Evolutionary conservation across 2,113 vertebrate species (phyloP).

Genomic region (Phycodurus eques): DNA sequence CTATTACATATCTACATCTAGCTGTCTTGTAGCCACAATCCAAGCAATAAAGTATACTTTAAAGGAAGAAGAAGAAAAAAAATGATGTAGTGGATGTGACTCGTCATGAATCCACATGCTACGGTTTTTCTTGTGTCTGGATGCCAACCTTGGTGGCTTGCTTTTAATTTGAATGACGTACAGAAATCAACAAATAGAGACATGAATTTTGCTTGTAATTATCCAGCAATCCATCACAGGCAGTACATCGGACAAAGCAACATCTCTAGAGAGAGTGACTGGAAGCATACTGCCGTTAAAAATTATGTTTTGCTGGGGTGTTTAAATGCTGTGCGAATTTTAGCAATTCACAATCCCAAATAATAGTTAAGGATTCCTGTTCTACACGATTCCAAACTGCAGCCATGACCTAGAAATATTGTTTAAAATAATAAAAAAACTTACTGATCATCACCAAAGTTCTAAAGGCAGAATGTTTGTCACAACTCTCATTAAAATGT

Average conservation of each 20-base stretch:
- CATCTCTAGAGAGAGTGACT: background rate
- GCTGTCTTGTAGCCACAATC: background rate
- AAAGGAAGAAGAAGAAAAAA: background rate
- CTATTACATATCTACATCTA: too few species aligned
- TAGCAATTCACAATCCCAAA: background rate
- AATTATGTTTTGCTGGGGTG: too few species aligned
- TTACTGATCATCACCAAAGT: background rate
- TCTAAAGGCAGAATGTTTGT: background rate
- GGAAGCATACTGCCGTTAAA: background rate
- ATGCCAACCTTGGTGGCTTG: background rate
- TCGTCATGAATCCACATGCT: background rate
- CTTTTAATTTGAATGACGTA: background rate
- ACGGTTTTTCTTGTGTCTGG: background rate
- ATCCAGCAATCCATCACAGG: background rate
- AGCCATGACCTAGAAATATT: background rate
- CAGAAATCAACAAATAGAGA: background rate
- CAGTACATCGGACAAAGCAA: background rate
- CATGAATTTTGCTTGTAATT: constrained; percentile 7
- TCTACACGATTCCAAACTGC: background rate
- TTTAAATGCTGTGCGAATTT: background rate
- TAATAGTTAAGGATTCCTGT: background rate
- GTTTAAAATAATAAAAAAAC: background rate
- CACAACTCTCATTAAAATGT: background rate
- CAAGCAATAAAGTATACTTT: background rate
- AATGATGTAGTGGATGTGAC: background rate